Evolutionary conservation across 2,113 vertebrate species (phyloP), one percentile per base, ranked within the genome.

Genomic region (Forbesichthys agassizii): DNA sequence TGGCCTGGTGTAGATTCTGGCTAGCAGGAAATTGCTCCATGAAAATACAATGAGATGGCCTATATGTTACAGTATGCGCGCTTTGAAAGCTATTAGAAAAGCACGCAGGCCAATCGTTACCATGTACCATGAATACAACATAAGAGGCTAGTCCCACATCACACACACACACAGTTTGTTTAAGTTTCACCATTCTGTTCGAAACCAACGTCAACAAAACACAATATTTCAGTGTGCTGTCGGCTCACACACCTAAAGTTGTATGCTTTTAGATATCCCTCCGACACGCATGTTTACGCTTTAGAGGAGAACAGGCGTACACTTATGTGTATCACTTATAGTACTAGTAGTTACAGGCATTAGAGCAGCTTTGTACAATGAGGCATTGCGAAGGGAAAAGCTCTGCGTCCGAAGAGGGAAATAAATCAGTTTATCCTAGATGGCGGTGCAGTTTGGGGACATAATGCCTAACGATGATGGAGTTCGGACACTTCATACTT

Each of bases 401-500:
- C 89, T 89, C 83, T 89, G 78, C 71, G 70, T 78, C 79, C 69
- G 61, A 75, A 74, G 48, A 69, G 65, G 73, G 85, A 89, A 93
- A 91, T 85, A 85, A 91, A 92, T 92, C 88, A 89, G 88, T 91
- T 88, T 84, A 72, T 84, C 78, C 68, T 75, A 77, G 79, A 86
- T 86, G 86, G 88, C 64, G 74, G 80, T 76, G 73, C 77, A 79
- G 78, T 85, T 90, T 75, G 76, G 84, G 80, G 85, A 78, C 85
- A 79, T 85, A 83, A 83, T 80, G 85, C 73, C 77, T 91, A 91
- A 92, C 84, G 73, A 92, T 91, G 88, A 91, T 90, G 80, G 90
- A 91, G 91, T 88, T 90, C 79, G 78, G 86, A 87, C 90, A 88
- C 86, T 91, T 90, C 83, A 86, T 91, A 90, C 88, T 88, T 91